Base-by-base conservation (phyloP, 1,140 invertebrate genomes). In the Ericerus pela region DNA sequence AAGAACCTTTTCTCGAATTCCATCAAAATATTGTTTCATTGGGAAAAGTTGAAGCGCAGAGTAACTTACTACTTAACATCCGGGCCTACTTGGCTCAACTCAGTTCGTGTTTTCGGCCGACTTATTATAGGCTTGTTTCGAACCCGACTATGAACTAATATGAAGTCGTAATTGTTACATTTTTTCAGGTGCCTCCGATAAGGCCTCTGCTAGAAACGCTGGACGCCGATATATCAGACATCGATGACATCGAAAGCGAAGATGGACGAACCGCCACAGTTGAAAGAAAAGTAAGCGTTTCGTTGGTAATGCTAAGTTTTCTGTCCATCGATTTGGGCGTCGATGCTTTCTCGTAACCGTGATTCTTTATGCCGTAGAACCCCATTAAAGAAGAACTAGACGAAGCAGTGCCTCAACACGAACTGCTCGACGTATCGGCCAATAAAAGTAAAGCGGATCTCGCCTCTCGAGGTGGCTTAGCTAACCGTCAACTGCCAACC, bases 381-480 rank as follows among this genome's bases (percentile, higher is more conserved):
- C 71, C 70, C 1, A 74, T 80, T 1, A 84, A 85, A 64, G 84
- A 89, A 63, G 87, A 89, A 68, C 72, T 90, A 59, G 87, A 91
- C 70, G 77, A 82, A 57, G 88, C 85, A 1, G 82, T 94, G 58
- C 88, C 89, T 26, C 78, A 77, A 62, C 84, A 88, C 62, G 80
- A 83, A 65, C 75, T 94, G 20, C 73, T 95, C 22, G 90, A 96
- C 67, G 86, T 83, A 59, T 86, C 88, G 10, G 86, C 81, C 11
- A 85, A 79, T 61, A 88, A 89, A 71, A 82, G 83, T 30, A 91
- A 91, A 71, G 89, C 87, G 16, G 89, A 92, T 68, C 72, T 96
- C 58, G 89, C 80, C 4, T 81, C 75, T 62, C 72, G 81, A 63
- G 75, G 73, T 20, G 72, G 69, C 30, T 64, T 78, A 20, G 75